Evolutionary conservation across 2,888 invertebrate genomes (phyloP), one percentile per base, ranked within the genome.

Genomic region (Diachrysia chrysitis): DNA sequence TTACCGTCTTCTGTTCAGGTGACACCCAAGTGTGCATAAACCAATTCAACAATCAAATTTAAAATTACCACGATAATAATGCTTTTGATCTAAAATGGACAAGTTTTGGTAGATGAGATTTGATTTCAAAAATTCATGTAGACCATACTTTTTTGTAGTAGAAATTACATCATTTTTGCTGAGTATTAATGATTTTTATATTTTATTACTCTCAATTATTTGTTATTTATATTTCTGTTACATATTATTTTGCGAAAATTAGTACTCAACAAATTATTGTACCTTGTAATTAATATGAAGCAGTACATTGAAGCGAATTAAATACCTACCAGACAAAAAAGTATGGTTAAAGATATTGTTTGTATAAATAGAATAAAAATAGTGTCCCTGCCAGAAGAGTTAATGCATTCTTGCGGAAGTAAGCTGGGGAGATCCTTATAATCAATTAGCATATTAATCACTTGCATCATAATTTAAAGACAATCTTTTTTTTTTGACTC

Each of bases 1-100:
- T 95, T 95, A 95, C 95, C 95, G 92, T 95, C 95, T 92, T 95
- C 95, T 95, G 94, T 92, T 92, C 91, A 91, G 93, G 89, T 86
- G 92, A 91, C 93, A 92, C 92, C 94, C 91, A 89, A 83, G 94
- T 85, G 87, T 89, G 93, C 93, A 93, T 93, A 91, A 90, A 95
- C 88, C 92, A 93, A 93, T 92, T 87, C 79, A 84, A 87, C 79
- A 86, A 90, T 90, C 87, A 89, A 51, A 88, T 89, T 85, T 88
- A 76, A 85, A 84, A 73, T 80, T 66, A 75, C 69, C 73, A 75
- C 65, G 19, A 25, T 16, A 46, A 56, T 55, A 59, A 48, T 67
- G 25, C 56, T 16, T 42, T 25, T 66, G 61, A 9, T 53, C 53
- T 77, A 68, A 58, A 64, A 68, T 68, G 61, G 58, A 42, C 21